A percentile compares a stretch with the other conserved stretches of the same genome.
These are phyloP conservation scores for Hoplodrina ambigua DNA, from an alignment of 2,888 invertebrate species.

Conservation along the genomic window DNA sequence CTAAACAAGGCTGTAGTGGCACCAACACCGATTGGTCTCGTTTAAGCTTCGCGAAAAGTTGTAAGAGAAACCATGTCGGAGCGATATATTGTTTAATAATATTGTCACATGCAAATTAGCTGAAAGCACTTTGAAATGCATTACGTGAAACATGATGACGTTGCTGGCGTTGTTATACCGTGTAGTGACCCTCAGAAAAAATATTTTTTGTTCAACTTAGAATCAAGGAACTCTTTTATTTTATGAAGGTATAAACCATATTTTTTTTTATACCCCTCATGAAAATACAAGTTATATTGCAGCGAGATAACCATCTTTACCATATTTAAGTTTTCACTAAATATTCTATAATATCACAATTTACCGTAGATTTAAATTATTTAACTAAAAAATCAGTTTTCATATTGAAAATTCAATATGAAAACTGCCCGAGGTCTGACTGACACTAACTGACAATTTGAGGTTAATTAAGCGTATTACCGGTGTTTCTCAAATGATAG, in stretches of 20 bases:
- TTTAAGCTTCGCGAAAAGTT: slow-evolving; percentile 32
- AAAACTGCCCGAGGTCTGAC: not conserved
- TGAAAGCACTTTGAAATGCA: slow-evolving; percentile 12
- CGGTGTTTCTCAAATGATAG: slow-evolving; percentile 19
- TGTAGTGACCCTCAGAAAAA: too few relatives aligned
- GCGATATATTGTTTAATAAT: slow-evolving; percentile 12
- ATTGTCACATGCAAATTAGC: slow-evolving; percentile 32
- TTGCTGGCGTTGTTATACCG: too few relatives aligned
- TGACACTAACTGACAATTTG: slow-evolving; percentile 57
- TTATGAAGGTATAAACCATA: too few relatives aligned
- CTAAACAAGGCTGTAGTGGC: slow-evolving; percentile 29
- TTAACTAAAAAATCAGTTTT: slow-evolving; percentile 5
- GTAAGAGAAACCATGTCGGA: slow-evolving; percentile 27
- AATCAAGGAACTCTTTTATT: not conserved
- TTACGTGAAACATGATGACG: not conserved
- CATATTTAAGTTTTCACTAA: not conserved
- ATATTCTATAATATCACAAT: not conserved
- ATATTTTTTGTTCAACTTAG: too few relatives aligned
- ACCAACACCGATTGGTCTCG: slow-evolving; percentile 24
- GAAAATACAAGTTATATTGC: not conserved
- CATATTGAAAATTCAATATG: too few relatives aligned
- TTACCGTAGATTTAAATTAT: not conserved
- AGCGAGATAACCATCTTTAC: not conserved
- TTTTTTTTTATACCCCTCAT: not conserved
- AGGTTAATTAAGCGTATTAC: slow-evolving; percentile 41